These are phyloP conservation scores for Glaucopsyche alexis DNA, from an alignment of 2,888 invertebrate genomes.

Conservation along the genomic window DNA sequence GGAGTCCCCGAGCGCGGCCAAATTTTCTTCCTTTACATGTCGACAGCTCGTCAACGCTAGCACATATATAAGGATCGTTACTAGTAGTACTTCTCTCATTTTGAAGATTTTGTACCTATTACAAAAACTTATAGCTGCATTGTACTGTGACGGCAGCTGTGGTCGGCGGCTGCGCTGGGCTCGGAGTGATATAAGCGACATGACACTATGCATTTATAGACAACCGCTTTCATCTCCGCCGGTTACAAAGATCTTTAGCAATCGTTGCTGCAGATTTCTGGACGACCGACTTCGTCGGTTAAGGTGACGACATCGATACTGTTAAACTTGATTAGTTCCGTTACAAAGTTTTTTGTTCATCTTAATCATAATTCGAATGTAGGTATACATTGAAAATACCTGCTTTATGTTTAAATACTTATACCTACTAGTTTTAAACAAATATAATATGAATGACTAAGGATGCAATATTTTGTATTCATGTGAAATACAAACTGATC, in stretches of 20 bases:
- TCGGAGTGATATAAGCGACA: constrained; percentile 64
- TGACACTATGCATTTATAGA: constrained; percentile 73
- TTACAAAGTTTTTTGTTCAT: constrained; percentile 41
- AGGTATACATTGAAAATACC: constrained; percentile 1
- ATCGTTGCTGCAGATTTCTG: constrained; percentile 74
- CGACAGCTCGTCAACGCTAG: constrained; percentile 54
- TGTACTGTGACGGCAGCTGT: constrained; percentile 48
- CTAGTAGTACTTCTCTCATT: constrained; percentile 61
- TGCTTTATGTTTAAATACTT: background rate
- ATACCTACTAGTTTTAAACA: background rate
- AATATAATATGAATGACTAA: background rate
- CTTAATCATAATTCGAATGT: background rate
- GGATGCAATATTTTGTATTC: background rate
- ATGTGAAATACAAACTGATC: background rate
- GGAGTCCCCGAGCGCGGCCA: constrained; percentile 35
- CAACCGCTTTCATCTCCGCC: constrained; percentile 69
- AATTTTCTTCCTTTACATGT: constrained; percentile 53
- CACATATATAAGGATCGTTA: constrained; percentile 56
- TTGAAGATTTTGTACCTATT: constrained; percentile 42
- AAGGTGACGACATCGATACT: constrained; percentile 69
- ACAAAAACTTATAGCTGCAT: constrained; percentile 19
- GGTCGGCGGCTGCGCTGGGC: constrained; percentile 52
- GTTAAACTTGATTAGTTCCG: constrained; percentile 69
- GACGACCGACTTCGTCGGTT: constrained; percentile 63
- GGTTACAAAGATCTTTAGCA: constrained; percentile 74